These are phyloP conservation scores for Erebia palarica DNA, from an alignment of 2,888 invertebrate species.

Conservation along the genomic window DNA sequence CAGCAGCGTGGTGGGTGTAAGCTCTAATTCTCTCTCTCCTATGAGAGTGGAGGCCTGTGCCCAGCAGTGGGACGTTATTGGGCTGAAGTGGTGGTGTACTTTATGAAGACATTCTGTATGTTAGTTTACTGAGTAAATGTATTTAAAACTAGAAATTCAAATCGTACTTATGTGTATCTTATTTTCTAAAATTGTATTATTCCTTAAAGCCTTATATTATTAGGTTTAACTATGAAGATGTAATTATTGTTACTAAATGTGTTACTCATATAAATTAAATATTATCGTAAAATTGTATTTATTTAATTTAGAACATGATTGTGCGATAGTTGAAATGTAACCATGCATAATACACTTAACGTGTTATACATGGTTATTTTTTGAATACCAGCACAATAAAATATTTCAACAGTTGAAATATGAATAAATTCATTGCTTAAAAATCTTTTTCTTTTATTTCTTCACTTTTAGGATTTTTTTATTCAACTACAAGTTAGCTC, in stretches of 20 bases:
- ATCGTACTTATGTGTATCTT: neutral
- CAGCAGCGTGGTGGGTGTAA: too few relatives aligned
- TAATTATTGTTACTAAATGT: slow-evolving; percentile 40
- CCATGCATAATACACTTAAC: neutral
- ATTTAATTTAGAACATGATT: slow-evolving; percentile 41
- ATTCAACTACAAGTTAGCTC: too few relatives aligned
- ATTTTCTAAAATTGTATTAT: neutral
- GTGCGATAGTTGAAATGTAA: neutral
- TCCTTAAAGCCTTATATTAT: neutral
- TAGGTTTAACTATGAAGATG: slow-evolving; percentile 33
- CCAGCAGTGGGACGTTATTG: too few relatives aligned
- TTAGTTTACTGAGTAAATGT: too few relatives aligned
- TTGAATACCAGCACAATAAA: neutral
- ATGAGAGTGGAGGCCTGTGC: too few relatives aligned
- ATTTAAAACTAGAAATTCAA: neutral
- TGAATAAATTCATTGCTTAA: slow-evolving; percentile 10
- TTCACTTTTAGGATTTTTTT: neutral
- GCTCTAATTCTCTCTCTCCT: too few relatives aligned
- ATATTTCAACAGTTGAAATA: neutral
- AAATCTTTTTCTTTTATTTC: neutral
- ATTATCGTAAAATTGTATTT: slow-evolving; percentile 44
- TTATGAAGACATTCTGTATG: too few relatives aligned
- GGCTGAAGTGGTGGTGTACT: too few relatives aligned
- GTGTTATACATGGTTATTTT: neutral
- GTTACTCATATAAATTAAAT: slow-evolving; percentile 30